Percentiles rank a stretch among this genome's conserved stretches.
Evolutionary conservation across 2,113 vertebrate species (phyloP).

Genomic region (Bujurquina vittata): DNA sequence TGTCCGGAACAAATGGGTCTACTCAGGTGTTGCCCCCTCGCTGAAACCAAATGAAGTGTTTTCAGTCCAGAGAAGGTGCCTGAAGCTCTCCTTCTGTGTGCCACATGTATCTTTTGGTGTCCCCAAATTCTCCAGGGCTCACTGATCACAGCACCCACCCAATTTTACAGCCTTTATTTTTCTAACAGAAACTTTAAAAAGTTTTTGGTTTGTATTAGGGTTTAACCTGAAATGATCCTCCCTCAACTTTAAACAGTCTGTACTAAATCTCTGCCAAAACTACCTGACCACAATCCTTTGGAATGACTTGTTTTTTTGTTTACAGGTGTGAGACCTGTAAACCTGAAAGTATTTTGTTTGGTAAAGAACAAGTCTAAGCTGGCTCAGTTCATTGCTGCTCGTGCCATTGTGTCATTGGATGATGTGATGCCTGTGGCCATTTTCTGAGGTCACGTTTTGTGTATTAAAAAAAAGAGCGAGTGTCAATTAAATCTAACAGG

Average conservation of each 20-base stretch:
- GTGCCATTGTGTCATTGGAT: neutral
- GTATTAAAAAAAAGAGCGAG: slow-evolving; percentile 27
- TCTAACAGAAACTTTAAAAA: too few relatives aligned
- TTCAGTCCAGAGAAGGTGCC: neutral
- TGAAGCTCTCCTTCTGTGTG: neutral
- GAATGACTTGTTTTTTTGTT: slow-evolving; percentile 43
- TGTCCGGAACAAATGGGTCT: neutral
- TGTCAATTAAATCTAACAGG: slow-evolving; percentile 61
- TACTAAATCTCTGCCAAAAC: slow-evolving; percentile 1
- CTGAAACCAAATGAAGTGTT: neutral
- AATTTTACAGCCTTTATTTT: neutral
- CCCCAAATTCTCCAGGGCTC: neutral
- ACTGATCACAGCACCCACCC: slow-evolving; percentile 75
- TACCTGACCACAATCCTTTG: neutral
- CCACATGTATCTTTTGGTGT: neutral
- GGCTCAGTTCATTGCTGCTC: slow-evolving; percentile 38
- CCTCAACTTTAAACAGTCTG: neutral
- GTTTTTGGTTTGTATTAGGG: neutral
- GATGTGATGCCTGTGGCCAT: slow-evolving; percentile 25
- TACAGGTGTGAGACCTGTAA: slow-evolving; percentile 62
- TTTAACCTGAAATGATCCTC: neutral
- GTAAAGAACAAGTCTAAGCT: slow-evolving; percentile 64
- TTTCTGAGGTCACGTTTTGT: slow-evolving; percentile 50
- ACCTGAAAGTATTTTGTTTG: slow-evolving; percentile 43
- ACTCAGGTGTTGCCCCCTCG: neutral